Conservation (phyloP, 1,140 invertebrate species). For the Plectrocnemia conspersa region DNA sequence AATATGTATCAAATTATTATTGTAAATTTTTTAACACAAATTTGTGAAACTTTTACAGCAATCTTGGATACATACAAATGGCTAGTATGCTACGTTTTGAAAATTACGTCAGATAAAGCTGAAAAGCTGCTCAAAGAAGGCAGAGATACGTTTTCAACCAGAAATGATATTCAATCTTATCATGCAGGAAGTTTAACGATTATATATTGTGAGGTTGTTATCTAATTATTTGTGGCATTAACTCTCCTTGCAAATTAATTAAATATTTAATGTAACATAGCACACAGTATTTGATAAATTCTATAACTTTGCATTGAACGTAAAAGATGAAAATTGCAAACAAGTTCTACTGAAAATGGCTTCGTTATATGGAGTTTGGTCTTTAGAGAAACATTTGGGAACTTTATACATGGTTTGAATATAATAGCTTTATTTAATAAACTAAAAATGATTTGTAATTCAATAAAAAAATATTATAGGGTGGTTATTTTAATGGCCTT, state of each 20-base stretch:
- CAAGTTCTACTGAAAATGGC: slow-evolving; percentile 55
- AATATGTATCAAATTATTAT: too few relatives aligned
- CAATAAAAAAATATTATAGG: slow-evolving; percentile 42
- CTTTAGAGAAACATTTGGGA: slow-evolving; percentile 58
- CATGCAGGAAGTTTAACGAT: slow-evolving; percentile 62
- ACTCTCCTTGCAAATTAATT: not conserved
- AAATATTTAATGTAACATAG: slow-evolving; percentile 38
- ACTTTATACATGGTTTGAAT: slow-evolving; percentile 52
- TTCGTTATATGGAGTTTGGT: slow-evolving; percentile 56
- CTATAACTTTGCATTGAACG: slow-evolving; percentile 36
- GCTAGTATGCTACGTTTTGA: slow-evolving; percentile 67
- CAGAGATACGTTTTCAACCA: slow-evolving; percentile 60
- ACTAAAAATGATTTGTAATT: too few relatives aligned
- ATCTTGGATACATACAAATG: slow-evolving; percentile 65
- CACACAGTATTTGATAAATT: slow-evolving; percentile 46
- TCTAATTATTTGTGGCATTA: too few relatives aligned
- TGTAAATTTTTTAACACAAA: too few relatives aligned
- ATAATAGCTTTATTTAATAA: slow-evolving; percentile 1
- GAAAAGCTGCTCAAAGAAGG: slow-evolving; percentile 46
- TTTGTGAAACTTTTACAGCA: slow-evolving; percentile 54
- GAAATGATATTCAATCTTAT: slow-evolving; percentile 71
- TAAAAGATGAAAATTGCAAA: slow-evolving; percentile 37
- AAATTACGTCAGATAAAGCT: slow-evolving; percentile 58
- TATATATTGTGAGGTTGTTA: slow-evolving; percentile 56
- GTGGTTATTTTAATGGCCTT: not conserved